Evolutionary conservation across 2,888 invertebrate genomes (phyloP), one percentile per base, ranked within the genome.

Genomic region (Pristionchus arcanus): DNA sequence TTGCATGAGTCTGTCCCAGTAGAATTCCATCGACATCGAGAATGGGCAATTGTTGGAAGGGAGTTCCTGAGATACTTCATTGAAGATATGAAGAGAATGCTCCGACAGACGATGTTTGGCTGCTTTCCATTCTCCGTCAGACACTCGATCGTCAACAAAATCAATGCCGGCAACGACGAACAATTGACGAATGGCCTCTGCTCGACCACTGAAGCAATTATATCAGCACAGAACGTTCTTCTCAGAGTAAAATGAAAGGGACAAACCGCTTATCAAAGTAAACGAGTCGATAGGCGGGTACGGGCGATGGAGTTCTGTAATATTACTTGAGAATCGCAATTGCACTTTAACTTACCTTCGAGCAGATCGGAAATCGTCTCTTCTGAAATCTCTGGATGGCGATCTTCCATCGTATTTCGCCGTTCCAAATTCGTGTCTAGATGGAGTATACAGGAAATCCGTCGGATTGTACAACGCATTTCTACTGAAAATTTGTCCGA

Each of bases 161-260:
- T 53, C 31, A 25, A 88, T 55, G 5, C 59, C 59, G 1, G 88
- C 77, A 7, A 88, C 42, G 28, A 88, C 77, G 88, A 88, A 88
- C 15, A 88, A 42, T 37, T 88, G 88, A 55, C 88, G 88, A 77
- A 88, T 88, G 37, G 88, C 55, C 77, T 88, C 88, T n/a, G 88
- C 88, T 31, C 77, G 74, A 59, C 88, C 88, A n/a, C 88, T 88
- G 34, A 34, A 53, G 16, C 16, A 25, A 42, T 68, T 7, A 19
- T 31, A 85, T 34, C 11, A 49, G 21, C 34, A 49, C 25, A 16
- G 16, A 15, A 31, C 2, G 42, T 42, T 42, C 42, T 42, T 42
- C 42, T 42, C 42, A 42, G 42, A 42, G 9, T 42, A 42, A 42
- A 42, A 53, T 31, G 15, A 84, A 53, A 15, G 55, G 25, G 2